Percentiles rank a stretch among this genome's conserved stretches.
Evolutionary conservation across 2,888 invertebrate species (phyloP).

Genomic region (Habrosyne pyritoides): DNA sequence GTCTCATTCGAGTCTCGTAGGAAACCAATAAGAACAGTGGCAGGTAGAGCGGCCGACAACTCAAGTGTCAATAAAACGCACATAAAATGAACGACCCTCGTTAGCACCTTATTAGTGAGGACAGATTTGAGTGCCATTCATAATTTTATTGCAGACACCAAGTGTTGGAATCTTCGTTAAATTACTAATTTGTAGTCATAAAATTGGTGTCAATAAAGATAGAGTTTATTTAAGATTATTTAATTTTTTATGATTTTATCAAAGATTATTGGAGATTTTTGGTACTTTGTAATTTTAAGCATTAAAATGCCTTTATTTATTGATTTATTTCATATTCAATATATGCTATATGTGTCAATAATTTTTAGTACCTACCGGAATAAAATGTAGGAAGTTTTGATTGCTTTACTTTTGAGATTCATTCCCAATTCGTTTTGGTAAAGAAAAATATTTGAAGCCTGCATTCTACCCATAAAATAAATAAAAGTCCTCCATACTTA

Average conservation of each 20-base stretch:
- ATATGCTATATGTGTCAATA: too few species aligned
- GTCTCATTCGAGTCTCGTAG: conserved; percentile 48
- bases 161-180: conserved; percentile 52
- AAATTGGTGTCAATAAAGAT: conserved; percentile 40
- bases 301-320: background rate
- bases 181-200: conserved; percentile 45
- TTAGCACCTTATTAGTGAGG: conserved; percentile 75
- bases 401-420: too few species aligned
- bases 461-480: too few species aligned
- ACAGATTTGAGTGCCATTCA: conserved; percentile 71
- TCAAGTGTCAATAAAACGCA: conserved; percentile 77
- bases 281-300: background rate
- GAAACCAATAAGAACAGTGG: conserved; percentile 66
- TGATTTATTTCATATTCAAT: too few species aligned
- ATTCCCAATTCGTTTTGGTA: too few species aligned
- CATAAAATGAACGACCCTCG: conserved; percentile 78
- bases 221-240: background rate
- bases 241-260: background rate
- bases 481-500: too few species aligned
- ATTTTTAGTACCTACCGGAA: too few species aligned
- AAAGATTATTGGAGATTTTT: background rate
- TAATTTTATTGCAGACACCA: conserved; percentile 67
- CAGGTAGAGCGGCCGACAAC: conserved; percentile 57
- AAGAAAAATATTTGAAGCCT: too few species aligned
- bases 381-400: too few species aligned